Percentiles rank a stretch among this genome's conserved stretches.
Evolutionary conservation across 1,140 invertebrate species (phyloP).

Genomic region (Steinernema feltiae): DNA sequence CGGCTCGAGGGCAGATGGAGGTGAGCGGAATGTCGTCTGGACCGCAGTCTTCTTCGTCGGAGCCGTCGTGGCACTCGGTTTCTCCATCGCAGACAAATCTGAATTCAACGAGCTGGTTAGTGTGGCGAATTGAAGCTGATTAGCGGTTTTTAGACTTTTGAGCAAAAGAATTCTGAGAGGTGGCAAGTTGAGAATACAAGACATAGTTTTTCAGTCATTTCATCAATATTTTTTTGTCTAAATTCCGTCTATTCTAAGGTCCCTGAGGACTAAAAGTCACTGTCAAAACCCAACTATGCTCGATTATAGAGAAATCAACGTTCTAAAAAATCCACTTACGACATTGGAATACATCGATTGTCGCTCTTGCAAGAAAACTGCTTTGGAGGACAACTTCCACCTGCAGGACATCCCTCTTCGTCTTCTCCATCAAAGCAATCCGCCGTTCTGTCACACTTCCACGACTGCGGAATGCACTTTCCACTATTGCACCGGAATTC

Average conservation of each 20-base stretch:
- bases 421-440: conserved; percentile 84
- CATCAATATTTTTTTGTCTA: too few species aligned
- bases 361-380: neutral
- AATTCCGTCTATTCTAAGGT: too few species aligned
- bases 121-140: too few species aligned
- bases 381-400: conserved; percentile 3
- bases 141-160: too few species aligned
- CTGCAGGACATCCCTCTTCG: conserved; percentile 61
- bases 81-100: conserved; percentile 28
- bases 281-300: too few species aligned
- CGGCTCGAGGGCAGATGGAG: neutral
- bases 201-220: too few species aligned
- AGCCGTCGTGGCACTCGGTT: conserved; percentile 31
- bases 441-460: conserved; percentile 80
- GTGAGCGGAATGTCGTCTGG: neutral
- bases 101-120: too few species aligned
- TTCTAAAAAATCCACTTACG: too few species aligned
- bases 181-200: too few species aligned
- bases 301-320: too few species aligned
- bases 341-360: neutral
- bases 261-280: too few species aligned
- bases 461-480: conserved; percentile 57
- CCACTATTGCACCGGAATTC: conserved; percentile 21
- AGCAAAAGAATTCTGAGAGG: too few species aligned
- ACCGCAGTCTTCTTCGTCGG: conserved; percentile 31